These are phyloP conservation scores for human (Homo sapiens) DNA, from an alignment of 2,113 vertebrate genomes.

Conservation along the genomic window DNA sequence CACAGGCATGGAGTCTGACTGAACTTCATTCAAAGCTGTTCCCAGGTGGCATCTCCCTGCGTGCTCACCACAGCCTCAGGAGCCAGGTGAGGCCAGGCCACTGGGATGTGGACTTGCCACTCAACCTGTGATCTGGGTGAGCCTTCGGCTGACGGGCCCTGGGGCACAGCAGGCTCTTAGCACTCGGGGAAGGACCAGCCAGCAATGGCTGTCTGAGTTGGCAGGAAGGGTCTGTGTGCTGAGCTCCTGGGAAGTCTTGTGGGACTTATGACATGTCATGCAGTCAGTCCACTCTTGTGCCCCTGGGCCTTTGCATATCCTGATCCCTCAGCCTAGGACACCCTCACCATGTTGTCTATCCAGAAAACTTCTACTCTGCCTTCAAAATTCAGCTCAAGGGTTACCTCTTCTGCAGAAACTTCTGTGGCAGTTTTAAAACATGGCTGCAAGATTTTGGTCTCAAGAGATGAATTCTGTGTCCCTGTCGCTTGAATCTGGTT, in stretches of 20 bases:
- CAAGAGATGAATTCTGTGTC: not conserved
- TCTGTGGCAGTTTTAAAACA: not conserved
- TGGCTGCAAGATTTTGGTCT: not conserved
- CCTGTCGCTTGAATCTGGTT: not conserved
- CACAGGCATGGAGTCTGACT: not conserved
- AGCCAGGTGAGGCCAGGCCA: not conserved
- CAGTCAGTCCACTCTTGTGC: not conserved
- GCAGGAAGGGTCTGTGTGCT: not conserved
- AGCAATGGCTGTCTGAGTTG: not conserved
- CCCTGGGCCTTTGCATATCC: not conserved
- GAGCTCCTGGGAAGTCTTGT: not conserved
- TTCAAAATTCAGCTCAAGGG: not conserved
- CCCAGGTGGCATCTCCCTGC: not conserved
- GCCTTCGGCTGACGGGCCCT: not conserved
- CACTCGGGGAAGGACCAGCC: not conserved
- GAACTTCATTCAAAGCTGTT: not conserved
- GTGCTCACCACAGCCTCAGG: not conserved
- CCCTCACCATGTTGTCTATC: not conserved
- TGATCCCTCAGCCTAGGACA: not conserved
- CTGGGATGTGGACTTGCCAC: not conserved
- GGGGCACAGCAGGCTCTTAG: not conserved
- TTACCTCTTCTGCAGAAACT: not conserved
- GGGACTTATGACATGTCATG: not conserved
- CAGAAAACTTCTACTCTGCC: not conserved
- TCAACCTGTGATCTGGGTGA: not conserved